Evolutionary conservation across 2,888 invertebrate species (phyloP), one percentile per base, ranked within the genome.

Genomic region (Xestia c-nigrum): DNA sequence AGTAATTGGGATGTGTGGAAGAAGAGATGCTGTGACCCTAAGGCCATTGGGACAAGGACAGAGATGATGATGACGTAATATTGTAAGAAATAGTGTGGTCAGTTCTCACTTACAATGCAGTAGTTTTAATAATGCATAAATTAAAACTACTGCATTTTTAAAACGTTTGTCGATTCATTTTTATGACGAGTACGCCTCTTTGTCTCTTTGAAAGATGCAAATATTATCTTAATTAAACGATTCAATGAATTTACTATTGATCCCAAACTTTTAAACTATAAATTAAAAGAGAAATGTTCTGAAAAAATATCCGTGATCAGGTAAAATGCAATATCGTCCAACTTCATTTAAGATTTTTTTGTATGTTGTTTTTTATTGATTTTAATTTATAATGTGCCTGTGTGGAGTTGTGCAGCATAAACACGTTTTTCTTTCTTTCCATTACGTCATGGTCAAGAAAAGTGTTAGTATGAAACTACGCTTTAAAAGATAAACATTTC

Each of bases 401-500:
- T 9, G 9, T 16, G 31, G 59, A 61, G 31, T 61, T 61, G 31
- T 31, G 31, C 19, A 31, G 19, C 1, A 59, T 9, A 59, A 31
- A 16, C 16, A 2, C 12, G 31, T 16, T 59, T 24, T 16, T 7
- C 24, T 59, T 59, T 14, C 7, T 3, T 59, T 19, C 0, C 9
- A 55, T 31, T 47, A 40, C 47, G 47, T n/a, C 12, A 55, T 43
- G 47, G 77, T 43, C 63, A 50, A 80, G n/a, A 72, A 80, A 31
- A 46, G 16, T 57, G 43, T 80, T 73, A 40, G 38, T 52, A 61
- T 61, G n/a, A 74, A 81, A 81, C 59, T 52, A 19, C 24, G 12
- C 46, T 52, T 47, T 74, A 19, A 52, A 81, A 74, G 65, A 74
- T 81, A 81, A 59, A 74, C 57, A 78, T 81, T 81, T 65, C 46